These are phyloP conservation scores for Meloe dianella DNA, from an alignment of 2,888 invertebrate genomes.

Conservation along the genomic window DNA sequence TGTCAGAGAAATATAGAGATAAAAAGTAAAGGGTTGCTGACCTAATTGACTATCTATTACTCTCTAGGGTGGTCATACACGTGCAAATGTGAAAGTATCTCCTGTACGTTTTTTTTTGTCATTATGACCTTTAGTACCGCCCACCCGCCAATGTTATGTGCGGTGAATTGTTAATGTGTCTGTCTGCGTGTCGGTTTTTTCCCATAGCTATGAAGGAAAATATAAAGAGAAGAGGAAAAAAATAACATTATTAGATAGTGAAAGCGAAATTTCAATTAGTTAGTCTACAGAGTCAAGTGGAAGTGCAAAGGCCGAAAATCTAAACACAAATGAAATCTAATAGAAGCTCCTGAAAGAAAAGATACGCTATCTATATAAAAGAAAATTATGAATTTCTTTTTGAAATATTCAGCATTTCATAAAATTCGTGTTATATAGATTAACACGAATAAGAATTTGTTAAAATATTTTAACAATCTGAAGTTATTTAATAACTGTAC, in stretches of 20 bases:
- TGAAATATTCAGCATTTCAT: no score
- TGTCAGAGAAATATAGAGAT: conserved; percentile 3
- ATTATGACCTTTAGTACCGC: conserved; percentile 3
- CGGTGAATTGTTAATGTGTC: conserved; percentile 1
- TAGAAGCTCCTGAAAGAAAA: no score
- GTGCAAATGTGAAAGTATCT: conserved; percentile 9
- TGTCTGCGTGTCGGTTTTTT: conserved; percentile 1
- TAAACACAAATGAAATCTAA: not conserved
- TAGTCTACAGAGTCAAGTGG: not conserved
- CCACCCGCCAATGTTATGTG: conserved; percentile 6
- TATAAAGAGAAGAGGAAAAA: not conserved
- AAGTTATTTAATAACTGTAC: not conserved
- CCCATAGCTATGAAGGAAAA: not conserved
- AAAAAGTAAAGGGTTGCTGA: conserved; percentile 15
- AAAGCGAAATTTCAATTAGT: conserved; percentile 1
- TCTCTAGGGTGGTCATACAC: conserved; percentile 2
- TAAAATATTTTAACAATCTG: not conserved
- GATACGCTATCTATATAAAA: no score
- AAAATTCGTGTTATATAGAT: no score
- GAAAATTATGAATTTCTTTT: no score
- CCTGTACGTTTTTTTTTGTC: not conserved
- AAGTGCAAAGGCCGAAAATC: not conserved
- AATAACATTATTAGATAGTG: not conserved
- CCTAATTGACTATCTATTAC: conserved; percentile 16
- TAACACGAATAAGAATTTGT: no score